Base-by-base conservation (phyloP, 2,888 invertebrate species). In the Sphaerophoria rueppellii region DNA sequence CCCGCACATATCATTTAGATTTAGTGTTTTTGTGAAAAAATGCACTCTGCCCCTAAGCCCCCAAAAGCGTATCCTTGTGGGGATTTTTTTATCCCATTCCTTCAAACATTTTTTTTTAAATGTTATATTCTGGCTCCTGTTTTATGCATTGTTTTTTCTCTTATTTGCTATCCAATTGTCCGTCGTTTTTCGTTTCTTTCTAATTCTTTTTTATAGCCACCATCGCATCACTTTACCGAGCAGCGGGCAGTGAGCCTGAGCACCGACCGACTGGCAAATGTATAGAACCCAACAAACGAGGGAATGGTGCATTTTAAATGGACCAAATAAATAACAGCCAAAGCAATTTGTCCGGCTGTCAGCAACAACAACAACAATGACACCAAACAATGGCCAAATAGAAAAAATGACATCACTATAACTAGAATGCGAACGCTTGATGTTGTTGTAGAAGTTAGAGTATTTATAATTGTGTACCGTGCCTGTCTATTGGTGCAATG, bases 301-400 rank as follows among this genome's bases (percentile, higher is more conserved):
- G 57, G 67, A 85, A 77, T 81, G 85, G 81, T 67, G 65, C 76
- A 69, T 70, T 83, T 73, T 76, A 85, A 81, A 85, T 85, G 85
- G 85, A 81, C 76, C 69, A 85, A 73, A 85, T 85, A 85, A 85
- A 85, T 85, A 85, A 85, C 76, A 69, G 73, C 58, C 76, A 77
- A 72, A 85, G 85, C 80, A 85, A 85, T 81, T 85, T 85, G 85
- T 85, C 73, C 63, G 76, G 60, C 81, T 85, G 85, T 85, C 81
- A 81, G 69, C 85, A 77, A 61, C 85, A 85, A 73, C 75, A 85
- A 57, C 76, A 78, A 83, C 67, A 71, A 46, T 35, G 70, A 57
- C 70, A 70, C 70, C 70, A 58, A 43, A 57, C 70, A 58, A 70
- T 70, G 70, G 70, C 4, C 43, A 57, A 58, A 48, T 67, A 67